Conservation (phyloP, 2,888 invertebrate species). For the Teleiodes luculella region DNA sequence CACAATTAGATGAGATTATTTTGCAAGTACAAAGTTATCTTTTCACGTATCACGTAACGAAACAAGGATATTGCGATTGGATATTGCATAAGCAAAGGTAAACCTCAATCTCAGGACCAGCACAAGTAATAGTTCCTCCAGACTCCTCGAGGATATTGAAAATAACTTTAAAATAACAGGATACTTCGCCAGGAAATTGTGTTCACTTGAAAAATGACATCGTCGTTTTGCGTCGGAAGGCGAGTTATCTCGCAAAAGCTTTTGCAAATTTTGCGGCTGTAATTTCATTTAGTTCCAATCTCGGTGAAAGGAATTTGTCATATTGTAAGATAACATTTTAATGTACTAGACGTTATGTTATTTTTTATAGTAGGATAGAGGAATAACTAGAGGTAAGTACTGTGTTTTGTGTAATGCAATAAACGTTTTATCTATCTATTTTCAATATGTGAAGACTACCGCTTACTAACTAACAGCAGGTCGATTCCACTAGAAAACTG, state of each 20-base stretch:
- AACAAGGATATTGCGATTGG: too few relatives aligned
- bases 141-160: background rate
- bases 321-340: background rate
- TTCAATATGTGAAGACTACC: too few relatives aligned
- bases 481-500: too few relatives aligned
- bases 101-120: constrained; percentile 1
- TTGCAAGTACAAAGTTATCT: too few relatives aligned
- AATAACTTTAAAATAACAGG: constrained; percentile 5
- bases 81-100: constrained; percentile 6
- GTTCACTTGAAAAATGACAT: background rate
- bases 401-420: too few relatives aligned
- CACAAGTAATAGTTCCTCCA: background rate
- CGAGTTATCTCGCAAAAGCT: background rate
- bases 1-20: too few relatives aligned
- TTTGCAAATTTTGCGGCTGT: background rate
- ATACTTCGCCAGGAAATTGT: background rate
- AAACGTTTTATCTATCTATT: too few relatives aligned
- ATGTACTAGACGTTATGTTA: too few relatives aligned
- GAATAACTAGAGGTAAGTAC: too few relatives aligned
- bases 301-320: background rate
- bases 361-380: too few relatives aligned
- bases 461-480: too few relatives aligned
- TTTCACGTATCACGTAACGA: too few relatives aligned
- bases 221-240: background rate
- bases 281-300: background rate